Evolutionary conservation across 2,888 invertebrate species (phyloP).

Genomic region (Adela reaumurella): DNA sequence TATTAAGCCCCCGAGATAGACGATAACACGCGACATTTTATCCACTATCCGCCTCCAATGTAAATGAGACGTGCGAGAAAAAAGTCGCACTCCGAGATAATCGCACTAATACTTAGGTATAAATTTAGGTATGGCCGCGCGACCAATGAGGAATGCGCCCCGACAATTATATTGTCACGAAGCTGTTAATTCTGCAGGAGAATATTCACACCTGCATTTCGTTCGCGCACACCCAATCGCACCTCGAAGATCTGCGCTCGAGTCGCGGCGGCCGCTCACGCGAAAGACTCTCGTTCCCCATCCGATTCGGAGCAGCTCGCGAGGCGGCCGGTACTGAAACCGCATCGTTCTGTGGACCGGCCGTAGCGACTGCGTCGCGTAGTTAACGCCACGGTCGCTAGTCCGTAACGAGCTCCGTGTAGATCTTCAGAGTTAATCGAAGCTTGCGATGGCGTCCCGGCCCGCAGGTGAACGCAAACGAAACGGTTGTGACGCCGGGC

Average conservation of each 20-base stretch:
- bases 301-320: background rate
- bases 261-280: background rate
- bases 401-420: background rate
- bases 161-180: conserved; percentile 55
- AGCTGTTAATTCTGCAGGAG: conserved; percentile 15
- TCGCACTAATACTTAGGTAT: conserved; percentile 45
- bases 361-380: background rate
- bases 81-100: conserved; percentile 31
- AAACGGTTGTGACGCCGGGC: no score
- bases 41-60: conserved; percentile 23
- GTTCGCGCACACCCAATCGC: background rate
- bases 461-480: no score
- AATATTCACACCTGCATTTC: background rate
- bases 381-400: background rate
- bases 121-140: conserved; percentile 35
- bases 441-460: no score
- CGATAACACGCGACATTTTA: conserved; percentile 7
- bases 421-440: no score
- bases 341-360: background rate
- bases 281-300: background rate
- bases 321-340: background rate
- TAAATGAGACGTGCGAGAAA: conserved; percentile 49
- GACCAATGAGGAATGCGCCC: conserved; percentile 36
- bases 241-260: background rate
- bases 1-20: conserved; percentile 26